Percentiles rank a stretch among this genome's conserved stretches.
phyloP scores from a whole-genome alignment of 2,888 invertebrate species.

The Athalia circularis region DNA sequence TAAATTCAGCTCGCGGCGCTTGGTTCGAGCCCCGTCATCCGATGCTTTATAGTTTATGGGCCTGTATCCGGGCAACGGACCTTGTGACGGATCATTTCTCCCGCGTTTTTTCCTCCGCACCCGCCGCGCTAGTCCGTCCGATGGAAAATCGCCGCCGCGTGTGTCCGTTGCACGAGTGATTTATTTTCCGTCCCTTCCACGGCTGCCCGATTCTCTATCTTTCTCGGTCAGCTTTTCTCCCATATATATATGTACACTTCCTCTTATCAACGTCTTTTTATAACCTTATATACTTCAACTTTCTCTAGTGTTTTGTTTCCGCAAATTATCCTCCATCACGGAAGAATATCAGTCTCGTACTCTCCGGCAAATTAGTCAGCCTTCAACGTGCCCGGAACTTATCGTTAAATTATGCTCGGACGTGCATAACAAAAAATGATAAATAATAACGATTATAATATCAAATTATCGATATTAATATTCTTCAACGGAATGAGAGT shows the following conservation, averaged over 20 bases:
- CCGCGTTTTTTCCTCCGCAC: constrained; percentile 37
- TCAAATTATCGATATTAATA: neutral
- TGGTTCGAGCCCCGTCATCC: constrained; percentile 53
- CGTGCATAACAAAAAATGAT: neutral
- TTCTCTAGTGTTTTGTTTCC: constrained; percentile 36
- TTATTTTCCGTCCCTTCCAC: constrained; percentile 26
- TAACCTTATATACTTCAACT: constrained; percentile 8
- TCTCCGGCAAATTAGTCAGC: constrained; percentile 19
- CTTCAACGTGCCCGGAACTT: neutral
- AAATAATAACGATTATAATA: neutral
- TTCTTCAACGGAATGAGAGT: too few species aligned
- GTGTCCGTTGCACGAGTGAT: constrained; percentile 52
- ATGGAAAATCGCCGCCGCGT: constrained; percentile 47
- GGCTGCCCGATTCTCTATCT: constrained; percentile 1
- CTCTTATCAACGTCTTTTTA: constrained; percentile 17
- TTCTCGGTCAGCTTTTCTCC: neutral
- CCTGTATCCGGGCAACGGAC: constrained; percentile 35
- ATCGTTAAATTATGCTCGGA: neutral
- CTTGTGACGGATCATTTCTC: constrained; percentile 46
- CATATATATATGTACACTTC: neutral
- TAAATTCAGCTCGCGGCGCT: constrained; percentile 48
- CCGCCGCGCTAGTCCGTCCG: constrained; percentile 25
- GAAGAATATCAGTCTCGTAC: neutral
- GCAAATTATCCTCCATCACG: neutral
- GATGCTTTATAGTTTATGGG: constrained; percentile 52